Base-by-base conservation (phyloP, 2,888 invertebrate species). In the Psylliodes chrysocephalus region DNA sequence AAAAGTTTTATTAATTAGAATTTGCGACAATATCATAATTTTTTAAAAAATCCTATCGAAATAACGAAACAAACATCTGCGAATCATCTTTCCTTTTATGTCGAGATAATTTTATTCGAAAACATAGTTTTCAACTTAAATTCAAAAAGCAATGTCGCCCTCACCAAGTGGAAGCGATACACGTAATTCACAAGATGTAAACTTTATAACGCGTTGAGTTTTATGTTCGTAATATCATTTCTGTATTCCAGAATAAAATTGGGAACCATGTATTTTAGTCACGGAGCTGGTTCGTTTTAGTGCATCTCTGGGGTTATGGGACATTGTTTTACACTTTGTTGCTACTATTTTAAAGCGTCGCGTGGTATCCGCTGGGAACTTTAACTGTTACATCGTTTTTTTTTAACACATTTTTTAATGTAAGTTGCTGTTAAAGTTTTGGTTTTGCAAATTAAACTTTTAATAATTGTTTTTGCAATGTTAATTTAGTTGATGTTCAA, bases 141-240 rank as follows among this genome's bases (percentile, higher is more conserved):
- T 49, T 49, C 49, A 30, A 49, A 49, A 49, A 28, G 17, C 14
- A 15, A 28, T 49, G 28, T 49, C 30, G 4, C 49, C 30, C 49
- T 4, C 49, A 30, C 49, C 49, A 28, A 12, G 28, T 12, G 28
- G 15, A 53, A 42, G 49, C 63, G 49, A 47, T 47, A 54, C 65
- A 61, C 64, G 61, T 59, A 66, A 66, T 63, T 66, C 60, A 63
- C 64, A 66, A 68, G 66, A 68, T 65, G 68, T 66, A 66, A 68
- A 66, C 62, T 70, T 70, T 70, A 70, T 68, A 65, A 66, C 63
- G 61, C 60, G 64, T 60, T 49, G 49, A 60, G 62, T 66, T 68
- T 68, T 66, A 68, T 64, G 63, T 66, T 61, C 59, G 70, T 57
- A 66, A 70, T 70, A 68, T 65, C 67, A 67, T 70, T 64, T 64